Evolutionary conservation across 1,140 invertebrate genomes (phyloP).

Genomic region (Papilio dardanus): DNA sequence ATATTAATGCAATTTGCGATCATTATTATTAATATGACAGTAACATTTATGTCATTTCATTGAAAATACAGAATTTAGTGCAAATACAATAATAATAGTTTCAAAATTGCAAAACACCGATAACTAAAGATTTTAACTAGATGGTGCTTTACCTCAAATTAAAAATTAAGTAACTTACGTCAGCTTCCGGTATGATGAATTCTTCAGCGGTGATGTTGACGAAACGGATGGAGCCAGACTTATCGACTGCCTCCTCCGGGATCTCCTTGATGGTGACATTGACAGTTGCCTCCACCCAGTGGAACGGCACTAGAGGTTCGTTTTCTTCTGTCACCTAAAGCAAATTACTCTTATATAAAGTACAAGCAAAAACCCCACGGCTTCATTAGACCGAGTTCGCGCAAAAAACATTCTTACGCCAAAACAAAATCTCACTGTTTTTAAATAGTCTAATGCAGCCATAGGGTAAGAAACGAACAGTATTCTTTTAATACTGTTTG

Average conservation of each 20-base stretch:
- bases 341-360: neutral
- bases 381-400: too few relatives aligned
- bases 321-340: conserved; percentile 81
- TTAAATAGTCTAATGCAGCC: too few relatives aligned
- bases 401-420: too few relatives aligned
- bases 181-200: conserved; percentile 87
- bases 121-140: too few relatives aligned
- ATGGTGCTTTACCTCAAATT: neutral
- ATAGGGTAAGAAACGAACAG: too few relatives aligned
- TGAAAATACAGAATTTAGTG: neutral
- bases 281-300: conserved; percentile 90
- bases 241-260: conserved; percentile 93
- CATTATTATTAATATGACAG: neutral
- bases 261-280: conserved; percentile 93
- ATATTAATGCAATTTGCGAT: conserved; percentile 12
- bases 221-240: conserved; percentile 94
- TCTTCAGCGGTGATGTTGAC: conserved; percentile 91
- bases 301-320: conserved; percentile 80
- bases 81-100: too few relatives aligned
- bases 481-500: too few relatives aligned
- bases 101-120: too few relatives aligned
- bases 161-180: conserved; percentile 68
- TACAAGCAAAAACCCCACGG: too few relatives aligned
- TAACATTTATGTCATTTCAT: neutral
- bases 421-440: too few relatives aligned